phyloP scores from a whole-genome alignment of 2,888 invertebrate genomes.

The Coenonympha glycerion region DNA sequence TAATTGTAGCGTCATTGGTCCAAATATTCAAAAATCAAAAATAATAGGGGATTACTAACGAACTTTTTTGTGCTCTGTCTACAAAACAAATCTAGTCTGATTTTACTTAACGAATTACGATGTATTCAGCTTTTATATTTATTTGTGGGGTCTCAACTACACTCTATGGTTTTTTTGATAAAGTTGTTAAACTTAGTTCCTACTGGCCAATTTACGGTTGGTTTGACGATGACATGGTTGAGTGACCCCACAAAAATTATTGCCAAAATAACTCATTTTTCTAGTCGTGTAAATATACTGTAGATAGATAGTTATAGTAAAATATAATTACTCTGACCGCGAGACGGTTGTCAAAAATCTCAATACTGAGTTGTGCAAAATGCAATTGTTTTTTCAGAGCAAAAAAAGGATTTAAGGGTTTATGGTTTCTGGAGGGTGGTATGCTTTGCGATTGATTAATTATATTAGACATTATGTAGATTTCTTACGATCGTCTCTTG shows the following conservation, averaged over 20 bases:
- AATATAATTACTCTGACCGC: conserved; percentile 27
- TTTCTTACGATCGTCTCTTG: conserved; percentile 8
- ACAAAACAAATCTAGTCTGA: background rate
- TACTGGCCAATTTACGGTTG: conserved; percentile 22
- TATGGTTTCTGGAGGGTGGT: background rate
- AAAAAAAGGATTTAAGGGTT: no score
- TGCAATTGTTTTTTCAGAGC: no score
- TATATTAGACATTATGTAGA: background rate
- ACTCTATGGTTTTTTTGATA: background rate
- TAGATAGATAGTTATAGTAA: conserved; percentile 54
- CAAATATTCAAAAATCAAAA: background rate
- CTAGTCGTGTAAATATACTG: conserved; percentile 57
- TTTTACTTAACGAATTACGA: conserved; percentile 1
- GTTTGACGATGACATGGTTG: conserved; percentile 9
- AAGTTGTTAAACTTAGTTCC: conserved; percentile 22
- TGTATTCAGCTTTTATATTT: conserved; percentile 11
- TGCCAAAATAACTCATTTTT: conserved; percentile 53
- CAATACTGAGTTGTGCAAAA: background rate
- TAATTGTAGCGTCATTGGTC: background rate
- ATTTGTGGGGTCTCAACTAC: conserved; percentile 11
- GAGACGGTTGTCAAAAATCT: conserved; percentile 10
- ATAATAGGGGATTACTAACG: background rate
- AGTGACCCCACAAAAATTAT: conserved; percentile 33
- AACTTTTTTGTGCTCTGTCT: conserved; percentile 3
- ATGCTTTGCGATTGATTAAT: background rate